Evolutionary conservation across 2,797 vertebrate genomes (phyloP).

Genomic region (Mormyrus proboscirostris): DNA sequence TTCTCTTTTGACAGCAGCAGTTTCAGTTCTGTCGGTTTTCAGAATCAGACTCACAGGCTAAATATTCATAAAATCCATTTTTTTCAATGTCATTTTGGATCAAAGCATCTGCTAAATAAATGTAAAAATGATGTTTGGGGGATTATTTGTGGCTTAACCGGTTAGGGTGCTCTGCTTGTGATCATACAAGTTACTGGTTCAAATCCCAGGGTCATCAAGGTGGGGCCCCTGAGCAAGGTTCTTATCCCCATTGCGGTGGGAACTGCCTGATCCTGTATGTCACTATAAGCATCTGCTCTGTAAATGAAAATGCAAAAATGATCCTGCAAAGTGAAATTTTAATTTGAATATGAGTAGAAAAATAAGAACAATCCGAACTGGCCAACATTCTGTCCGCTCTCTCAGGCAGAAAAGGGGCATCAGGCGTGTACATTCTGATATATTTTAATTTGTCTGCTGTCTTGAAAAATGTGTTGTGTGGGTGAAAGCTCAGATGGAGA

Average conservation of each 20-base stretch:
- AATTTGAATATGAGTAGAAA: not conserved
- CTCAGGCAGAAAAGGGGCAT: conserved; percentile 3
- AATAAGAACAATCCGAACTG: not conserved
- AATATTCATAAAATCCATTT: not conserved
- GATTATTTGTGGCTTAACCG: not conserved
- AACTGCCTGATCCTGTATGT: not conserved
- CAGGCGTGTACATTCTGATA: not conserved
- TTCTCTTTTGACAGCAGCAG: not conserved
- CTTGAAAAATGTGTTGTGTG: not conserved
- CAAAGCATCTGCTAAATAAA: not conserved
- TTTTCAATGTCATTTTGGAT: not conserved
- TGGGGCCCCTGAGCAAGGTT: not conserved
- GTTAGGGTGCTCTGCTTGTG: not conserved
- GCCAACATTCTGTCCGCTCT: not conserved
- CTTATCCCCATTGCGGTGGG: not conserved
- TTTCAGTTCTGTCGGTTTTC: not conserved
- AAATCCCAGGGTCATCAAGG: not conserved
- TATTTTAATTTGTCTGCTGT: not conserved
- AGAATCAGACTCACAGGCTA: not conserved
- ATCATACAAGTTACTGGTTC: not conserved
- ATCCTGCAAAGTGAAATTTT: not conserved
- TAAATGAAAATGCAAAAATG: not conserved
- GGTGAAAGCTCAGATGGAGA: conserved; percentile 8
- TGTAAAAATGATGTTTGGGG: not conserved
- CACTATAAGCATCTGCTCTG: not conserved